Evolutionary conservation across 2,113 vertebrate species (phyloP), one percentile per base, ranked within the genome.

Genomic region (Tetrao urogallus): DNA sequence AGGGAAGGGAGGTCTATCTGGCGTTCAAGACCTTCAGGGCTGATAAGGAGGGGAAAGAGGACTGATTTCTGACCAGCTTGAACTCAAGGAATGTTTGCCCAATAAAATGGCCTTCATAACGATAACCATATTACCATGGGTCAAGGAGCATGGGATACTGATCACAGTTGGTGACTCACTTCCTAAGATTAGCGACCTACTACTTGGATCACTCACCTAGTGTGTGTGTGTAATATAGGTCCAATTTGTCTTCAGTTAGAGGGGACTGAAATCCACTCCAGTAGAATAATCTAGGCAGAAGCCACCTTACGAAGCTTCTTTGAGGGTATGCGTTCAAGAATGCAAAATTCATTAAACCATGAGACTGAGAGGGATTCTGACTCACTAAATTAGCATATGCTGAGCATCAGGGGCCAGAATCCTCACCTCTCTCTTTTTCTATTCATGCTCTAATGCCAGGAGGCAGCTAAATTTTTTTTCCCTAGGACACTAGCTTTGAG

Each of bases 31-130:
- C 30, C 13, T 48, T 86, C 21, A 42, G 48, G n/a, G 40, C 11
- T 38, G 25, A 32, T 57, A 24, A 57, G 20, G 22, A 6, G 3
- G 36, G 22, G 16, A 15, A 75, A 75, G 63, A n/a, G 4, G 52
- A 7, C 11, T 82, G 28, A 36, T 40, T 57, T 0, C 0, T 34
- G 54, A 43, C 32, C 3, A 27, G 21, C 13, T 43, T 10, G 43
- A 27, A 36, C 45, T 56, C 21, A 72, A 19, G 16, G 17, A 72
- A 27, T 13, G 10, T 47, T 64, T 78, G 28, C 28, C 28, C 32
- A 36, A 52, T n/a, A 36, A 89, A 82, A 82, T 67, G 22, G n/a
- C 6, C 18, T 88, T 73, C 81, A 28, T n/a, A 16, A 4, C 52
- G 60, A 25, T 58, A 54, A 36, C 54, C 13, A 5, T 36, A 54